These are phyloP conservation scores for Watersipora subatra DNA, from an alignment of 1,140 invertebrate species.

Conservation along the genomic window DNA sequence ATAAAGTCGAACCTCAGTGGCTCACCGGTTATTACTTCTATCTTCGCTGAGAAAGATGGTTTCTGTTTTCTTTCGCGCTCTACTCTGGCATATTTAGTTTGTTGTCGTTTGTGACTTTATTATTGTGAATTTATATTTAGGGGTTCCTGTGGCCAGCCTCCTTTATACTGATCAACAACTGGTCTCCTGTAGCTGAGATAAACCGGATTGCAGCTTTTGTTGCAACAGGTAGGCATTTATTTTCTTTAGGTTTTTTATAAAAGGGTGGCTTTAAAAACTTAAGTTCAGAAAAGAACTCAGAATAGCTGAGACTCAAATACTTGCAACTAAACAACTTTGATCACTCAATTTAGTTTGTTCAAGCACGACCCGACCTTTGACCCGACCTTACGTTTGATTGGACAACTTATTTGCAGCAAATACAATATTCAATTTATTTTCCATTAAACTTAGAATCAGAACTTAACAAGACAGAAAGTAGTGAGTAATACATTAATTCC, in stretches of 20 bases:
- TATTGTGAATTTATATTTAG: not conserved
- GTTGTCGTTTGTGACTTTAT: not conserved
- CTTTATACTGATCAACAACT: not conserved
- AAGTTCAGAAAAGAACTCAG: too few species aligned
- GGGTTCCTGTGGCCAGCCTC: not conserved
- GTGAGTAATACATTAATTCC: too few species aligned
- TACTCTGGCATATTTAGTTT: not conserved
- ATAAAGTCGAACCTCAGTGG: not conserved
- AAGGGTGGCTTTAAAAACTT: not conserved
- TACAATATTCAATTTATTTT: too few species aligned
- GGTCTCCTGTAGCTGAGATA: not conserved
- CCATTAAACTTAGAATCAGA: too few species aligned
- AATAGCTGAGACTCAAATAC: not conserved
- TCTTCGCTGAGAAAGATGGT: not conserved
- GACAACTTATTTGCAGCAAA: too few species aligned
- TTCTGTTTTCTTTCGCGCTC: not conserved
- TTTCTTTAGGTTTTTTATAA: not conserved
- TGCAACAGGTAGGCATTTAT: not conserved
- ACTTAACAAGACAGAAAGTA: too few species aligned
- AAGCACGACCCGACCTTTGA: too few species aligned
- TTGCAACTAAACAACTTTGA: not conserved
- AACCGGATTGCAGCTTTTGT: not conserved
- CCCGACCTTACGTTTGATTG: too few species aligned
- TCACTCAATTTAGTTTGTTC: not conserved
- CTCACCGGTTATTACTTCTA: not conserved